A percentile compares a stretch with the other conserved stretches of the same genome.
These are phyloP conservation scores for Alaudala cheleensis DNA, from an alignment of 2,113 vertebrate genomes.

Conservation along the genomic window DNA sequence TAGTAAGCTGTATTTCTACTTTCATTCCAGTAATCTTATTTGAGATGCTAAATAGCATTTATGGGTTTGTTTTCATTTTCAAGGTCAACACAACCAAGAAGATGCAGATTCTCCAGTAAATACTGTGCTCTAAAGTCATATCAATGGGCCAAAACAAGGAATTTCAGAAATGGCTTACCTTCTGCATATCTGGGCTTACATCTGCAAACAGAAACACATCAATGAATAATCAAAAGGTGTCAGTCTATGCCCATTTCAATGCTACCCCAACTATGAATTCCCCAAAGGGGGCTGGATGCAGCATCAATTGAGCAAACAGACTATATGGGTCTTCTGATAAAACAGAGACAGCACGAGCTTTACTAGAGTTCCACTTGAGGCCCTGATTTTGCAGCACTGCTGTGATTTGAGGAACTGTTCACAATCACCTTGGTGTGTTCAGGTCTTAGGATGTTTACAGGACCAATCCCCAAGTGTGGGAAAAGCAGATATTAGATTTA, in stretches of 20 bases:
- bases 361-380: background rate
- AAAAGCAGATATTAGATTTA: background rate
- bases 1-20: background rate
- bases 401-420: background rate
- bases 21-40: background rate
- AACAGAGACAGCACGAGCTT: background rate
- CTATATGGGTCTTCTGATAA: background rate
- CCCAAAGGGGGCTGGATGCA: background rate
- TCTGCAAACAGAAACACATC: conserved; percentile 69
- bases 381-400: background rate
- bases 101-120: background rate
- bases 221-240: background rate
- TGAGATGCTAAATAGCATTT: background rate
- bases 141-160: background rate
- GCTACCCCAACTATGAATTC: background rate
- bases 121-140: background rate
- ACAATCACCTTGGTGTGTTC: background rate
- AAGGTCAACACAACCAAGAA: background rate
- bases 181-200: conserved; percentile 83
- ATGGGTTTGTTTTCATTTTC: background rate
- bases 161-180: conserved; percentile 75
- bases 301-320: background rate
- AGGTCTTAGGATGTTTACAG: background rate
- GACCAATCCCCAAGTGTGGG: background rate
- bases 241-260: background rate